phyloP scores from a whole-genome alignment of 2,888 invertebrate genomes.

The Eupsilia transversa region DNA sequence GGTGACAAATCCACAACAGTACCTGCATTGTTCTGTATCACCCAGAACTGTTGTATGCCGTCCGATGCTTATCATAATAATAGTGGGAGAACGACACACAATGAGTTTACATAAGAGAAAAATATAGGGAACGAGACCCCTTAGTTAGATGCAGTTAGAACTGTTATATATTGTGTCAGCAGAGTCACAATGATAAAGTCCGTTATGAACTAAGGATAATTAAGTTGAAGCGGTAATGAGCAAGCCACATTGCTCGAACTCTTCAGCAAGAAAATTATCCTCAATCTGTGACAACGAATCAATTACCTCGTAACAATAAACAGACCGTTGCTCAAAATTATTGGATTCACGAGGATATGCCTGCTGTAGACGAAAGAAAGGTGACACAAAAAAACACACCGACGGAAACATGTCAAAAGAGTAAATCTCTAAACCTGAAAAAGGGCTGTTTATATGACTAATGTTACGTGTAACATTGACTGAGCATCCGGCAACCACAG shows the following conservation, averaged over 20 bases:
- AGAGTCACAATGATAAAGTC: neutral
- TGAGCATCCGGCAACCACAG: neutral
- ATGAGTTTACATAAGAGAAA: constrained; percentile 52
- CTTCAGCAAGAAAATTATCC: neutral
- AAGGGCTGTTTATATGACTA: neutral
- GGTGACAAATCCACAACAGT: constrained; percentile 20
- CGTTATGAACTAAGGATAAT: constrained; percentile 6
- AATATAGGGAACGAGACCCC: constrained; percentile 26
- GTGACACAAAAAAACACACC: neutral
- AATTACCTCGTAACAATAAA: neutral
- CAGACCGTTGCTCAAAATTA: too few species aligned
- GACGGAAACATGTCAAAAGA: neutral
- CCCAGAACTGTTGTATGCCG: constrained; percentile 23
- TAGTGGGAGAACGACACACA: constrained; percentile 53
- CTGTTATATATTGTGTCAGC: constrained; percentile 22
- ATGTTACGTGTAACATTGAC: neutral
- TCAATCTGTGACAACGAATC: neutral
- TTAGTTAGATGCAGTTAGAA: constrained; percentile 37
- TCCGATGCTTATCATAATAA: constrained; percentile 51
- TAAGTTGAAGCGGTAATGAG: neutral
- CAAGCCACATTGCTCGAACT: neutral
- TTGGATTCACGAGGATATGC: neutral
- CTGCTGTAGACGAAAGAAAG: neutral
- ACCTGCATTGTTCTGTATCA: constrained; percentile 31
- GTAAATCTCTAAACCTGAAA: neutral